A percentile compares a stretch with the other conserved stretches of the same genome.
These are phyloP conservation scores for Alca torda DNA, from an alignment of 2,797 vertebrate species.

Conservation along the genomic window DNA sequence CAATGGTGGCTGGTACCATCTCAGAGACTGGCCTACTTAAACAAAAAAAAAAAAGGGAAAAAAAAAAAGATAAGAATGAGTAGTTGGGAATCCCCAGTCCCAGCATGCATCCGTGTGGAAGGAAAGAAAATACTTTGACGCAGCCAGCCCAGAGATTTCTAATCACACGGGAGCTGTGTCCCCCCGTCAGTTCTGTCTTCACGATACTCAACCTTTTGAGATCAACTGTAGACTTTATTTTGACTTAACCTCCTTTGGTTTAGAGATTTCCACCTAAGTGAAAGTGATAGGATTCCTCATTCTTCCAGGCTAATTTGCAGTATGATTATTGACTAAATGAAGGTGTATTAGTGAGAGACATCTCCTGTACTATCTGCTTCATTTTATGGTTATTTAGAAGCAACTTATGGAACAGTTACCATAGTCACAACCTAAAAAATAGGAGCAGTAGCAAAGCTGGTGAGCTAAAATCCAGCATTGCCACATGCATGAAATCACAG, in stretches of 20 bases:
- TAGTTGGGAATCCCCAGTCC: neutral
- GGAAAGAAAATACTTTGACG: neutral
- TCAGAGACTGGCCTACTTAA: neutral
- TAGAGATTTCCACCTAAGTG: neutral
- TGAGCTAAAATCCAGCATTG: slow-evolving; percentile 10
- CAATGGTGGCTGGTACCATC: neutral
- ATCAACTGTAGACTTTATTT: neutral
- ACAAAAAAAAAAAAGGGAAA: no score
- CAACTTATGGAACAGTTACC: neutral
- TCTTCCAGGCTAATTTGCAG: slow-evolving; percentile 1
- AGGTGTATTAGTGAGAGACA: neutral
- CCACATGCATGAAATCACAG: slow-evolving; percentile 50
- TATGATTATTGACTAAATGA: neutral
- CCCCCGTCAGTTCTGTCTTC: neutral
- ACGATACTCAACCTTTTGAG: neutral
- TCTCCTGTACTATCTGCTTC: neutral
- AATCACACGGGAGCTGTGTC: neutral
- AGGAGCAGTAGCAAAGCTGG: neutral
- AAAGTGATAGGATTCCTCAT: neutral
- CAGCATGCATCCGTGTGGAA: neutral
- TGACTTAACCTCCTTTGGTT: neutral
- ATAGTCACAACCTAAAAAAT: neutral
- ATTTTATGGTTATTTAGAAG: slow-evolving; percentile 7
- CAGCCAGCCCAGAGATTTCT: neutral
- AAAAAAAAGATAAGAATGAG: neutral